Evolutionary conservation across 2,888 invertebrate species (phyloP), one percentile per base, ranked within the genome.

Genomic region (Acleris sparsana): DNA sequence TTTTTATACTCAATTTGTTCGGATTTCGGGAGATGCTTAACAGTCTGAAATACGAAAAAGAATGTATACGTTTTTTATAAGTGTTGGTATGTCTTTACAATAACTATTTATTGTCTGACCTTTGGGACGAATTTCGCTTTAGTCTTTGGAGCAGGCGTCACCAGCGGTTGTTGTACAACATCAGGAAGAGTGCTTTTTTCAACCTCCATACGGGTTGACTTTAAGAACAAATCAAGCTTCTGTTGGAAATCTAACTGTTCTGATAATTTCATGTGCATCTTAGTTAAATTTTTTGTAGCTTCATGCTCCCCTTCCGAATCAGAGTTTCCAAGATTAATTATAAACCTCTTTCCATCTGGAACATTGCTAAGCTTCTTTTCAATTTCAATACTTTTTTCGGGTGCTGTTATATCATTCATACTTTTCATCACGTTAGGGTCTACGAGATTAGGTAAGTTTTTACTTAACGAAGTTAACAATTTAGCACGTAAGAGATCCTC

Each of bases 401-500:
- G 53, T 69, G 68, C 51, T 22, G 58, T 49, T 53, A 46, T 62
- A 51, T 65, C 73, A 46, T 77, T 73, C 18, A 78, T 68, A 55
- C 68, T 70, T 68, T 81, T 80, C 22, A 82, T 72, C 58, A 81
- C 64, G 69, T 76, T 81, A 56, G 85, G 75, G 66, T 82, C 80
- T 48, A 87, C 79, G 51, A 89, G 75, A 71, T 88, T 87, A 58
- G 93, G 90, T 62, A 94, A 87, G 80, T 93, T 94, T 80, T 93
- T 94, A 63, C 93, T 93, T 70, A 94, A 86, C 5, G 94, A 94
- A 59, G 93, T 94, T 71, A 95, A 83, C 62, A 94, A 78, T 80
- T 93, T 91, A 43, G 94, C 94, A 70, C 94, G 82, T 69, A 95
- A 85, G 59, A 94, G 87, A 80, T 94, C 94, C 78, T 94, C 94